Base-by-base conservation (phyloP, 2,113 vertebrate genomes). In the Caretta caretta region DNA sequence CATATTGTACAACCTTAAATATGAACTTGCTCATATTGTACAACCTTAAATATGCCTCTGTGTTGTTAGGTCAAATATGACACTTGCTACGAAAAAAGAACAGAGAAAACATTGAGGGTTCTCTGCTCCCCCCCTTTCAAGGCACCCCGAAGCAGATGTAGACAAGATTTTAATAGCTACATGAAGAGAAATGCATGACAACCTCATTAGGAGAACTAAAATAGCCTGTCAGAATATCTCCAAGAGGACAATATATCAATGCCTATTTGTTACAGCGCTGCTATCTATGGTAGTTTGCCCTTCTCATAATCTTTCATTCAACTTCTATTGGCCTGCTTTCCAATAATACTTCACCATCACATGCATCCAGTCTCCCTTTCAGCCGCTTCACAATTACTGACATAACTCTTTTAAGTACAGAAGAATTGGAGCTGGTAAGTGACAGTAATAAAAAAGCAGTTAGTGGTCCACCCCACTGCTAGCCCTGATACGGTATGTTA, bases 401-500 rank as follows among this genome's bases (percentile, higher is more conserved):
- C 98, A 98, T 98, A 98, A 98, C 98, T 99, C 98, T 98, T 98
- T 97, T 96, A 98, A 96, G 95, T 92, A 97, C 83, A 98, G 97
- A 98, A 98, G 98, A 98, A 98, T 98, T 22, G 38, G 93, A 97
- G 97, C 96, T 97, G 92, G 97, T 98, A 97, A 98, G 98, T 98
- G 96, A 97, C 97, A 98, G 98, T 98, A 98, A 99, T 99, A 98
- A 98, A 98, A 98, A 98, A 96, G 98, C 98, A 98, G 97, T 98
- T 98, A 98, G 99, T 97, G 98, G 98, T 98, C 97, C 98, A 96
- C 97, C 96, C 98, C 96, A 98, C 97, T 98, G 98, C 98, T 98
- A 94, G 97, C 97, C 98, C 92, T 96, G 99, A 98, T 98, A 99
- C 93, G 99, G 99, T 96, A 89, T 97, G 97, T 99, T 99, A 99